Evolutionary conservation across 2,113 vertebrate genomes (phyloP), one percentile per base, ranked within the genome.

Genomic region (Laticauda laticaudata): DNA sequence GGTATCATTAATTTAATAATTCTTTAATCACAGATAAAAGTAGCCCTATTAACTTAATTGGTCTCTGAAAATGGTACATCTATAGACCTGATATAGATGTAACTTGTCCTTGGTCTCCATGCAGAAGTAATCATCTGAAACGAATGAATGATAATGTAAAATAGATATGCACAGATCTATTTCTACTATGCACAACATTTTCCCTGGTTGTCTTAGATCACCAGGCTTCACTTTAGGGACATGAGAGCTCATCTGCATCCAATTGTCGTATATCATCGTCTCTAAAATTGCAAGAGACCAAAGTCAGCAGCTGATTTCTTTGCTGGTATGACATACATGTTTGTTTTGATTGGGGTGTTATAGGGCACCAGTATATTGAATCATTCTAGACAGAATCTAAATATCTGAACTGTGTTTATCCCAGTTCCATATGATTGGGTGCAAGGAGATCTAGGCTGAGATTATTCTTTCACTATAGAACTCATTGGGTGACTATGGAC

Each of bases 1-100:
- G 59, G 86, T 55, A 15, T 24, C 55, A 88, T 92, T 88, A 69
- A 15, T 92, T 92, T 92, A 88, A 69, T 88, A 88, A 87, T 87
- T 88, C 9, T 54, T 69, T 88, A 88, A 92, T 92, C 57, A 69
- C 56, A 88, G 29, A 92, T 61, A 87, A 91, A 87, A 59, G 55
- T 87, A 85, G 59, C 24, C 55, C 43, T 61, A 51, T 92, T 88
- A 53, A 54, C 51, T 53, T 92, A 88, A 64, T 54, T 88, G 91
- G 86, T 64, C 29, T 39, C 43, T 21, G 48, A 64, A 69, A 92
- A 81, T 45, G n/a, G 29, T 43, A 23, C 23, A 92, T 4, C 26
- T 55, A 87, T 55, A 21, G 51, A 88, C 45, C 29, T 21, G 39
- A 57, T 89, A 45, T 18, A 56, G 23, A 54, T 51, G 18, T 69